phyloP scores from a whole-genome alignment of 2,797 vertebrate species.

The Danio tinwini region DNA sequence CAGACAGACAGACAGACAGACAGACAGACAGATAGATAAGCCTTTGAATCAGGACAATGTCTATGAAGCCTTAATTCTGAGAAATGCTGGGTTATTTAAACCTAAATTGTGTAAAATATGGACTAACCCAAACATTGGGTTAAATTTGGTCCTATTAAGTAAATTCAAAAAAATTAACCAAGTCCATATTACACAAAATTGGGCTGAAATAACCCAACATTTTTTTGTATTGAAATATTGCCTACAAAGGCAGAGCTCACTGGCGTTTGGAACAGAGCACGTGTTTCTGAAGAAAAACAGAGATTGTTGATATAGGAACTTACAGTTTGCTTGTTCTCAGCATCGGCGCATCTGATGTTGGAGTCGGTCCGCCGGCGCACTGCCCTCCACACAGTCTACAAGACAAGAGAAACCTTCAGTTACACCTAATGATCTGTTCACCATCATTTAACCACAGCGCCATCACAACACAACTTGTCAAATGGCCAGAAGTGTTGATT shows the following conservation, averaged over 20 bases:
- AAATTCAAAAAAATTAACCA: too few relatives aligned
- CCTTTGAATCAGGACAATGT: too few relatives aligned
- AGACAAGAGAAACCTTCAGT: conserved; percentile 56
- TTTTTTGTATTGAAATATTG: neutral
- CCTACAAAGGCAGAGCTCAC: neutral
- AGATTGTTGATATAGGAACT: conserved; percentile 59
- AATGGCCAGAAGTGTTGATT: neutral
- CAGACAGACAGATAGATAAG: too few relatives aligned
- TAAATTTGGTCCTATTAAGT: neutral
- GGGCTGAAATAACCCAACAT: neutral
- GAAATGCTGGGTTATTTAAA: too few relatives aligned
- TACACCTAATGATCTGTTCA: neutral
- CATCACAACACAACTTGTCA: conserved; percentile 6
- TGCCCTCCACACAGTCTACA: conserved; percentile 65
- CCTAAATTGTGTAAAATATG: too few relatives aligned
- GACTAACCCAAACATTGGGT: too few relatives aligned
- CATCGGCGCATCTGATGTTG: conserved; percentile 64
- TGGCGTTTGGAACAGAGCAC: neutral
- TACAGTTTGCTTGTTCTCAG: conserved; percentile 72
- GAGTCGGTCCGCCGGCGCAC: conserved; percentile 55
- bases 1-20: too few relatives aligned
- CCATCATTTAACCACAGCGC: neutral
- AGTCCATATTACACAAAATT: too few relatives aligned
- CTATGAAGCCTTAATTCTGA: too few relatives aligned
- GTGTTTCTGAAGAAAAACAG: neutral